Evolutionary conservation across 1,140 invertebrate genomes (phyloP).

Genomic region (Apis dorsata): DNA sequence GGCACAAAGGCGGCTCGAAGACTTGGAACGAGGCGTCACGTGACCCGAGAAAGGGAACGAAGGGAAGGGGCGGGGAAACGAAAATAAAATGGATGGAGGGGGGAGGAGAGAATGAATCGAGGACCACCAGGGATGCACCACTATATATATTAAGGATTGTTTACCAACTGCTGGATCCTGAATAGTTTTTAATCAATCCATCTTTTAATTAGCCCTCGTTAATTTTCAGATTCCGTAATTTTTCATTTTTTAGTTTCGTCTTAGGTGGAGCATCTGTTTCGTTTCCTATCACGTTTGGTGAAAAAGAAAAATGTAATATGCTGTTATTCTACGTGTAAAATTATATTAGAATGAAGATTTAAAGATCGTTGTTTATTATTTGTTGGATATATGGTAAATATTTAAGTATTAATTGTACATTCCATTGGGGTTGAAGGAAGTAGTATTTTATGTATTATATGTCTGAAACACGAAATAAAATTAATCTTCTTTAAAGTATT

Average conservation of each 20-base stretch:
- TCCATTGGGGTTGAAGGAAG: too few relatives aligned
- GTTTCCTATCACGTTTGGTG: background rate
- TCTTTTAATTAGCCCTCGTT: conserved; percentile 47
- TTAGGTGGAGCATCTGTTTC: too few relatives aligned
- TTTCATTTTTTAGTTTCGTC: too few relatives aligned
- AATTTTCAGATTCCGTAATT: background rate
- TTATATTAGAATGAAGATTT: too few relatives aligned
- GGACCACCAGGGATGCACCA: background rate
- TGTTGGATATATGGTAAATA: too few relatives aligned
- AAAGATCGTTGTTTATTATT: too few relatives aligned
- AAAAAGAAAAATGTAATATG: too few relatives aligned
- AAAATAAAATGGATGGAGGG: background rate
- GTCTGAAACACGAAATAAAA: too few relatives aligned
- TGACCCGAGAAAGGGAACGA: conserved; percentile 8
- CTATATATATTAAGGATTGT: conserved; percentile 32
- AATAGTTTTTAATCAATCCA: conserved; percentile 38
- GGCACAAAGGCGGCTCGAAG: background rate
- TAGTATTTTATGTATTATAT: too few relatives aligned
- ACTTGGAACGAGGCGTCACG: background rate
- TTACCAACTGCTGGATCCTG: conserved; percentile 7
- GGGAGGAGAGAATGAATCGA: conserved; percentile 37
- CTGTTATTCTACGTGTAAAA: too few relatives aligned
- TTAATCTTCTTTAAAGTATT: too few relatives aligned
- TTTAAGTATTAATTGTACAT: too few relatives aligned
- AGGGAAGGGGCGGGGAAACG: background rate